Percentiles rank a stretch among this genome's conserved stretches.
Evolutionary conservation across 92 coral and sea anemone genomes (phyloP).

Genomic region (Porites cylindrica): DNA sequence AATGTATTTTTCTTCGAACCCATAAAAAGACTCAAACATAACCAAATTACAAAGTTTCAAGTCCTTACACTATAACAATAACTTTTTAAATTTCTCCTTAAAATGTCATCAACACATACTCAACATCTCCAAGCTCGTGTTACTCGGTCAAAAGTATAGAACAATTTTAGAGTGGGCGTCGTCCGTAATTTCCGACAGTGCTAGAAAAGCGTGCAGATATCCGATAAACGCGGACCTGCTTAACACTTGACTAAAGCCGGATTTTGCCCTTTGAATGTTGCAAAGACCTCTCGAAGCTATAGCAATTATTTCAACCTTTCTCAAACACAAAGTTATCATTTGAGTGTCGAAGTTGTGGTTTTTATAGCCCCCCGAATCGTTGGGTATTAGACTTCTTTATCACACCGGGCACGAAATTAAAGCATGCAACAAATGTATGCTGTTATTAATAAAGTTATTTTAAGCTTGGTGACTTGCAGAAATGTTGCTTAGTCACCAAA

Average conservation of each 20-base stretch:
- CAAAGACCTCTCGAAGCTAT: neutral
- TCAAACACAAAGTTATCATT: neutral
- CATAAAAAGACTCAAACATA: too few relatives aligned
- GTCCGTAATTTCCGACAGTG: neutral
- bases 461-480: neutral
- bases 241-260: neutral
- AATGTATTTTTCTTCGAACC: too few relatives aligned
- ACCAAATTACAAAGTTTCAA: neutral
- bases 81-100: neutral
- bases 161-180: neutral
- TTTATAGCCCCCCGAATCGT: neutral
- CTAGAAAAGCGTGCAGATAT: neutral
- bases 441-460: neutral
- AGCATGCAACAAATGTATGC: constrained; percentile 5
- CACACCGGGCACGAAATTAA: neutral
- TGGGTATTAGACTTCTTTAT: neutral
- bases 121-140: neutral
- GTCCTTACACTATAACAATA: neutral
- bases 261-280: neutral
- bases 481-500: too few relatives aligned
- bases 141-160: neutral
- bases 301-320: neutral
- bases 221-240: neutral
- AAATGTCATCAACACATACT: neutral
- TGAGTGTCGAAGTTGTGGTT: neutral